Base-by-base conservation (phyloP, 2,113 vertebrate genomes). In the Megalops atlanticus region DNA sequence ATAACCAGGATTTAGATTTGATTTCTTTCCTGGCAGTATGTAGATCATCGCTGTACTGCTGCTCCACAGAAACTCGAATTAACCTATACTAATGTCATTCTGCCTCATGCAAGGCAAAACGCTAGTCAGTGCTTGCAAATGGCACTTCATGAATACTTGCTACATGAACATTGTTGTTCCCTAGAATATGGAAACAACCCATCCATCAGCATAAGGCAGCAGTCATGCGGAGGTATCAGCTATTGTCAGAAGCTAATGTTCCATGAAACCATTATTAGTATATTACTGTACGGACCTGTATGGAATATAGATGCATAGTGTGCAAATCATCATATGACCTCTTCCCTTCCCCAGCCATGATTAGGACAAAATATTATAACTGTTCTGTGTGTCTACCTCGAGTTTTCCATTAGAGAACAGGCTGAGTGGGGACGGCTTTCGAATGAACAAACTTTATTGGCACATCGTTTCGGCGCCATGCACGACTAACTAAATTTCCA, bases 171-270 rank as follows among this genome's bases (percentile, higher is more conserved):
- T 41, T 81, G 79, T 79, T 80, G 38, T 78, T 75, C 64, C 76
- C 45, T 83, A 40, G 81, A 83, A 84, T 81, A 81, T 49, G 68
- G 73, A 86, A 77, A 77, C 79, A 80, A 87, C 72, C 79, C 18
- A 38, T 38, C 70, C 43, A 74, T 43, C 78, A 14, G 15, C 16
- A 18, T 36, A 16, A 47, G 64, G 64, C 40, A 47, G 27, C 18
- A 79, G 36, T n/a, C 27, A 15, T 33, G 45, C 31, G 39, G 58
- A 52, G 49, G 49, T 49, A n/a, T n/a, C n/a, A 16, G 15, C 21
- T n/a, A n/a, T 58, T 58, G 21, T n/a, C n/a, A n/a, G n/a, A n/a
- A n/a, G n/a, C n/a, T n/a, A n/a, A n/a, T n/a, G n/a, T n/a, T n/a
- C n/a, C n/a, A n/a, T n/a, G n/a, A n/a, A n/a, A n/a, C n/a, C n/a